These are phyloP conservation scores for Whitmania pigra DNA, from an alignment of 1,140 invertebrate genomes.

Conservation along the genomic window DNA sequence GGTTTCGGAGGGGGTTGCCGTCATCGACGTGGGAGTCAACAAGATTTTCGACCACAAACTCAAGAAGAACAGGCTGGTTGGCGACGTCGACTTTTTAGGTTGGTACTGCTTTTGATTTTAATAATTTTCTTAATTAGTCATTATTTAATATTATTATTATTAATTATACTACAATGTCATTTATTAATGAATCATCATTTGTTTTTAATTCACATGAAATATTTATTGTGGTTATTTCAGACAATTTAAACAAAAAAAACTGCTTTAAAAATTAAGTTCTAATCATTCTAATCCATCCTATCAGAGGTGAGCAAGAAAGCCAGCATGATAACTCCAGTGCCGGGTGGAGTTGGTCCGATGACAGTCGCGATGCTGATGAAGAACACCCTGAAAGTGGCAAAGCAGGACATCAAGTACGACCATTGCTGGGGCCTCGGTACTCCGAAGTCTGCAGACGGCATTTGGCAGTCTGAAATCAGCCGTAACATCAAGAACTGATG, in stretches of 20 bases:
- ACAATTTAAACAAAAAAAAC: background rate
- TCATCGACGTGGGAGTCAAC: conserved; percentile 99
- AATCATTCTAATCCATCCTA: conserved; percentile 25
- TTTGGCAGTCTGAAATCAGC: background rate
- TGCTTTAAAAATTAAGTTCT: too few species aligned
- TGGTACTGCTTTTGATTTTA: background rate
- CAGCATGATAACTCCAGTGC: conserved; percentile 85
- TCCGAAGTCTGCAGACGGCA: background rate
- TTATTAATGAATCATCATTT: too few species aligned
- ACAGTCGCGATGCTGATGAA: conserved; percentile 95
- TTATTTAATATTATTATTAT: conserved; percentile 1
- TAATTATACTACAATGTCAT: background rate
- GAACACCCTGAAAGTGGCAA: conserved; percentile 90
- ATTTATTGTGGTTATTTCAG: background rate
- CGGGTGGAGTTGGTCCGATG: conserved; percentile 95
- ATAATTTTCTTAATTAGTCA: background rate
- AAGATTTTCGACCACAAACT: conserved; percentile 63
- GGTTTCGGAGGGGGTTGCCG: conserved; percentile 93
- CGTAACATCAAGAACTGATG: background rate
- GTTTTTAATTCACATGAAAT: background rate
- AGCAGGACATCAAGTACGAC: conserved; percentile 77
- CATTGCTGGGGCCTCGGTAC: conserved; percentile 57
- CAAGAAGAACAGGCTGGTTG: conserved; percentile 62
- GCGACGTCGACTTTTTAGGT: conserved; percentile 71
- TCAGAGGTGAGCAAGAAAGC: conserved; percentile 60